phyloP scores from a whole-genome alignment of 2,888 invertebrate species.

The Dicranocentrus wangi region DNA sequence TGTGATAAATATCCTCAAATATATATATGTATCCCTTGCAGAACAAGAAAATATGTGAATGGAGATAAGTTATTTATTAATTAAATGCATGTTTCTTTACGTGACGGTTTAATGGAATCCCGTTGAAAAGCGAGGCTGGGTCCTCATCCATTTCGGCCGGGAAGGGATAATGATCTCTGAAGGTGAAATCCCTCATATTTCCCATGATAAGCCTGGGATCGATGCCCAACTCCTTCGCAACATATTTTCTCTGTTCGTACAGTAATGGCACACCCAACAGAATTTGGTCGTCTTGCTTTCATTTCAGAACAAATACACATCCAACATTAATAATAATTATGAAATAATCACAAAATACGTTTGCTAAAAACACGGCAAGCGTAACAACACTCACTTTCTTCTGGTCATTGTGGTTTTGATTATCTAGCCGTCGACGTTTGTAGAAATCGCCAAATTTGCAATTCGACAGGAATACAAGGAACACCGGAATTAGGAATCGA shows the following conservation, averaged over 20 bases:
- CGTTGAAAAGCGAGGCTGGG: slow-evolving; percentile 1
- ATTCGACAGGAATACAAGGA: no score
- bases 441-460: no score
- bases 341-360: no score
- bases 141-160: not conserved
- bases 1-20: no score
- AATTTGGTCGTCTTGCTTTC: slow-evolving; percentile 42
- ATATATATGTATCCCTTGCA: no score
- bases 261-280: slow-evolving; percentile 53
- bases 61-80: not conserved
- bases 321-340: no score
- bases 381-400: no score
- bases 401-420: no score
- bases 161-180: slow-evolving; percentile 29
- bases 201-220: slow-evolving; percentile 42
- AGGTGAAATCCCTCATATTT: slow-evolving; percentile 41
- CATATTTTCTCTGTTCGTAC: slow-evolving; percentile 49
- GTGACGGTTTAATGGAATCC: not conserved
- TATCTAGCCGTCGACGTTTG: no score
- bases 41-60: slow-evolving; percentile 6
- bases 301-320: slow-evolving; percentile 2
- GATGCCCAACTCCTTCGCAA: slow-evolving; percentile 47
- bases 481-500: no score
- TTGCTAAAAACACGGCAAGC: no score
- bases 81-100: no score